A percentile compares a stretch with the other conserved stretches of the same genome.
phyloP scores from a whole-genome alignment of 2,113 vertebrate species.

The Baryphthengus martii region DNA sequence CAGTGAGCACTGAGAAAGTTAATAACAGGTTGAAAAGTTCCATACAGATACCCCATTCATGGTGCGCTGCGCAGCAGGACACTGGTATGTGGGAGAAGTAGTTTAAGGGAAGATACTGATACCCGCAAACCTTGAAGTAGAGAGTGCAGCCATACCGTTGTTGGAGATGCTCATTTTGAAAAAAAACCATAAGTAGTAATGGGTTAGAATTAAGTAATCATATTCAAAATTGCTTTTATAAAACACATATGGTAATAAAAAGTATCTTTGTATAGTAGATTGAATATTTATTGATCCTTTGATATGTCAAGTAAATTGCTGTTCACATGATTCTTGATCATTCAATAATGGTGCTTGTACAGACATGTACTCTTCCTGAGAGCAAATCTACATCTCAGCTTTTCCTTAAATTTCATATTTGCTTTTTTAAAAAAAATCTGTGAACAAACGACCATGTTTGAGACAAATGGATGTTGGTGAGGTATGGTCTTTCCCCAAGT shows the following conservation, averaged over 20 bases:
- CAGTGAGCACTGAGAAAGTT: neutral
- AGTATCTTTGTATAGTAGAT: neutral
- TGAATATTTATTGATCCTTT: neutral
- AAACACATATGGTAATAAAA: neutral
- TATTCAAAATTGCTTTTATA: neutral
- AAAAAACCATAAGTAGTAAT: neutral
- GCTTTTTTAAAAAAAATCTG: neutral
- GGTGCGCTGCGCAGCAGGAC: neutral
- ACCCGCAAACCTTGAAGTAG: neutral
- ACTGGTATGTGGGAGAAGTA: neutral
- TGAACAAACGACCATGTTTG: neutral
- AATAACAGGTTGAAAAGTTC: neutral
- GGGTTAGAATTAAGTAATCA: neutral
- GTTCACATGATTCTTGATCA: neutral
- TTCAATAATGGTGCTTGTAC: neutral
- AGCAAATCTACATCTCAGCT: neutral
- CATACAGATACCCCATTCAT: neutral
- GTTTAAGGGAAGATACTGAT: neutral
- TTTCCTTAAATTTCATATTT: neutral
- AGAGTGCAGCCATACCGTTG: neutral
- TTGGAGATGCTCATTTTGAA: neutral
- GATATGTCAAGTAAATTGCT: neutral
- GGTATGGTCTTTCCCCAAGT: neutral
- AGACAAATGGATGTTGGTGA: neutral
- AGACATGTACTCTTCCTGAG: neutral